Conservation (phyloP, 1,140 invertebrate species). For the Trachymyrmex septentrionalis region DNA sequence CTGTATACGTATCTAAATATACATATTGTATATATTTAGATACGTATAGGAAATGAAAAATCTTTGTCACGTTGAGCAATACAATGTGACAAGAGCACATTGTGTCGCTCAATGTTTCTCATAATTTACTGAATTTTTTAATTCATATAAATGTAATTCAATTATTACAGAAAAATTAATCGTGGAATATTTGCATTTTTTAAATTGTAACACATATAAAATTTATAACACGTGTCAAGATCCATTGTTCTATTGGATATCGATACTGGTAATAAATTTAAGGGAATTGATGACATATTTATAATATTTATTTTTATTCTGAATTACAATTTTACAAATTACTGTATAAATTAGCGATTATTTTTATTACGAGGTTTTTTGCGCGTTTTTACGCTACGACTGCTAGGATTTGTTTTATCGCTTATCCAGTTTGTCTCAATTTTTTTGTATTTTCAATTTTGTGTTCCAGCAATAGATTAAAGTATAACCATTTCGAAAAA, state of each 20-base stretch:
- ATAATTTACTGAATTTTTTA: background rate
- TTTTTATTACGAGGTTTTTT: slow-evolving; percentile 1
- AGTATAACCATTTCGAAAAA: background rate
- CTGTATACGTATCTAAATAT: background rate
- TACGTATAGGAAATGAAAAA: too few species aligned
- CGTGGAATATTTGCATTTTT: background rate
- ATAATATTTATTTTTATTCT: background rate
- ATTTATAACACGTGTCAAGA: background rate
- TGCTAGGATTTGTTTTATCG: background rate
- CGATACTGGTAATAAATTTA: background rate
- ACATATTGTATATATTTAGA: too few species aligned
- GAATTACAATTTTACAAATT: background rate
- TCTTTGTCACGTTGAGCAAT: too few species aligned
- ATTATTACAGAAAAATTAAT: background rate
- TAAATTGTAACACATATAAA: background rate
- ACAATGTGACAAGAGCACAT: background rate
- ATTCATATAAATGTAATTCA: background rate
- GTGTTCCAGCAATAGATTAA: background rate
- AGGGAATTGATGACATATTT: background rate
- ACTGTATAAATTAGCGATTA: background rate
- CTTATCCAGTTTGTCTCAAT: background rate
- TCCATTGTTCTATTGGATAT: background rate
- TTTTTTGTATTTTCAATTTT: background rate
- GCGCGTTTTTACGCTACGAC: background rate
- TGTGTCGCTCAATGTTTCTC: background rate